Base-by-base conservation (phyloP, 2,113 vertebrate genomes). In the Rhinolophus sinicus region DNA sequence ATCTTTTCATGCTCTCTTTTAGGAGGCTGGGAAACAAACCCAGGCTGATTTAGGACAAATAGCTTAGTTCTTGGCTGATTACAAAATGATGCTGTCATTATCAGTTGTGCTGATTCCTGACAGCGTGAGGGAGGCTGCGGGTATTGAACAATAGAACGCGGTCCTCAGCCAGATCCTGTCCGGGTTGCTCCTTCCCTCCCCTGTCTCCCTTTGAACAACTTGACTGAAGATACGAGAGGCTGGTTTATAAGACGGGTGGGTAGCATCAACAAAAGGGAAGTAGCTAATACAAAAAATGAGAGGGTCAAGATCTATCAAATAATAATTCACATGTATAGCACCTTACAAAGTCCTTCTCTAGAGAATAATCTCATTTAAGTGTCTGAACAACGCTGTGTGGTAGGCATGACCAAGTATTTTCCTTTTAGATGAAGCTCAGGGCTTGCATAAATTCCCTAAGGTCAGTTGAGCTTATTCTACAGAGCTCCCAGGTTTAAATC, bases 31-130 rank as follows among this genome's bases (percentile, higher is more conserved):
- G 89, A 83, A 93, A 87, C 64, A 69, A 44, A 44, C 40, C 40
- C 12, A n/a, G 65, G 10, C 24, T 76, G 60, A 77, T 78, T 96
- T 86, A 89, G 72, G 44, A 93, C 33, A 77, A 67, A 54, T 35
- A 95, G 62, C 87, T 81, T 24, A 30, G 62, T 89, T 75, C 73
- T 56, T 60, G 73, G 73, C 75, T 92, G 60, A 35, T 80, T 92
- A 62, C 90, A 95, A 81, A 96, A n/a, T 35, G 22, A 35, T 35
- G 56, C 60, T 95, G 62, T 75, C 33, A 72, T 94, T 84, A 92
- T 93, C 85, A 88, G 75, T 96, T 15, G 82, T 54, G 47, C 38
- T 81, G 70, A 77, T 54, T 86, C 26, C 40, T 58, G 52, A 7
- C 33, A 56, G 81, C 87, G 64, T 40, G 80, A 84, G 80, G 54